Evolutionary conservation across 2,113 vertebrate species (phyloP), one percentile per base, ranked within the genome.

Genomic region (Papio anubis): DNA sequence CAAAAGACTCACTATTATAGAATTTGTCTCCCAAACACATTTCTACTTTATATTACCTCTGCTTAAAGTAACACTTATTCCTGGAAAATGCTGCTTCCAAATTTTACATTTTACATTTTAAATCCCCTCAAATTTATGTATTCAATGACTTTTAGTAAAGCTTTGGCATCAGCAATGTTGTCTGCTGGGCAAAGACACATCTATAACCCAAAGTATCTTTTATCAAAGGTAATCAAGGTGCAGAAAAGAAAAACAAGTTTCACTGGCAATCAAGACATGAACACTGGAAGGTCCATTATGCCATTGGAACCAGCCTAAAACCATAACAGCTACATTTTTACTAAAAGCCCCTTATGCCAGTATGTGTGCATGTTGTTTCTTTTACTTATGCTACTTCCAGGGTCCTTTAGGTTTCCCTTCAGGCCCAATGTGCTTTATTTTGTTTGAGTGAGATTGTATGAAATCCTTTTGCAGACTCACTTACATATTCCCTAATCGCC

Each of bases 391-490:
- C 43, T 78, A 79, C 12, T 57, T 86, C 61, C 40, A 35, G 38
- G 4, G 45, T 80, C 38, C 45, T 48, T 76, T 43, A 86, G 66
- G 10, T 89, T 90, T 70, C n/a, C 57, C 79, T 80, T 88, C 48
- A 76, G 70, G 83, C 75, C 38, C 50, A 27, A 59, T 1, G 16
- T 48, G 30, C 30, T 97, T 75, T 86, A 20, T 48, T 59, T 78
- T 89, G 59, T 94, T 97, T 92, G 87, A 94, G 81, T 73, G 35
- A 85, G 59, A 61, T 55, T 90, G 52, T 14, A 92, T 38, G 45
- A 92, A 95, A 93, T 83, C 57, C 35, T 48, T 27, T 70, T 85
- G 17, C n/a, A 66, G 85, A 66, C 23, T 91, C 48, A 84, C 66
- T 66, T 57, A 66, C 1, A 21, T 90, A 88, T 68, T 73, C 35